Evolutionary conservation across 2,797 vertebrate genomes (phyloP).

Genomic region (Tamandua tetradactyla): DNA sequence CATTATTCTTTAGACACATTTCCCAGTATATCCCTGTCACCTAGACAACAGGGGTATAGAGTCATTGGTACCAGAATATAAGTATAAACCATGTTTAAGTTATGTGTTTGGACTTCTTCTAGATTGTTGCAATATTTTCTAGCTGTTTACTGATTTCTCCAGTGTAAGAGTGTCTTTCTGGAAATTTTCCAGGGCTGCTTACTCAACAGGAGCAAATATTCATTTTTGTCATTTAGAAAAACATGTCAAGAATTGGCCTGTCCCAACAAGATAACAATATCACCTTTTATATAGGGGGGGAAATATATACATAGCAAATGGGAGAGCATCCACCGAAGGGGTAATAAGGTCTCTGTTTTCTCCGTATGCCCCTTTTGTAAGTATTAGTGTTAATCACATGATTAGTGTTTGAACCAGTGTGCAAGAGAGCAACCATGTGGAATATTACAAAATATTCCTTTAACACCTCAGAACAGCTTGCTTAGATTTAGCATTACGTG

Average conservation of each 20-base stretch:
- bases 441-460: neutral
- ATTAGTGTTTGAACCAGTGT: neutral
- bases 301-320: neutral
- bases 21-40: neutral
- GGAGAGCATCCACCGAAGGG: neutral
- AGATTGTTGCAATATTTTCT: conserved; percentile 23
- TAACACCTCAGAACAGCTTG: neutral
- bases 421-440: neutral
- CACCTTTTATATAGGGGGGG: neutral
- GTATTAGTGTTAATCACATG: neutral
- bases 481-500: neutral
- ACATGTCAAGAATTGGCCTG: neutral
- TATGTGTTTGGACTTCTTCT: conserved; percentile 26
- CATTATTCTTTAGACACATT: neutral
- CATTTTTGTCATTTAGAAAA: conserved; percentile 45
- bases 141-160: conserved; percentile 5
- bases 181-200: neutral
- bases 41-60: neutral
- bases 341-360: neutral
- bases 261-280: neutral
- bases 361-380: neutral
- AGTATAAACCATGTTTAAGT: neutral
- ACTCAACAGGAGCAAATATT: neutral
- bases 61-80: neutral
- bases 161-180: conserved; percentile 22